phyloP scores from a whole-genome alignment of 2,797 vertebrate species.

The Limnodromus scolopaceus region DNA sequence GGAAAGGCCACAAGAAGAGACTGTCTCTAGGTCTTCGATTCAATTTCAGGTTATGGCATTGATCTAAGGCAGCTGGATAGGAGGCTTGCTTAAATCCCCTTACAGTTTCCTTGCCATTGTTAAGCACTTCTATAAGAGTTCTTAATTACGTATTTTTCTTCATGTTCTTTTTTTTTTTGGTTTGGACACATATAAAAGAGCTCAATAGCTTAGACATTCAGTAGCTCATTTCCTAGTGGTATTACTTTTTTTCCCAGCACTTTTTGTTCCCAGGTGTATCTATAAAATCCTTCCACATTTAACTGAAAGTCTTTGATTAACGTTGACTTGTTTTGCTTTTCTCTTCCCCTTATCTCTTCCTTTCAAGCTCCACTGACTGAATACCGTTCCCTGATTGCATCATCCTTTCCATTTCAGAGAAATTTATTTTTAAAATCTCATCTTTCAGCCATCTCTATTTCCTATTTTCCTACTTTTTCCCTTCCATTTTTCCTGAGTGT shows the following conservation, averaged over 20 bases:
- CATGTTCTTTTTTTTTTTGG: neutral
- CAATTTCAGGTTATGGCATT: slow-evolving; percentile 29
- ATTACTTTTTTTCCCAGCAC: neutral
- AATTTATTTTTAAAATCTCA: neutral
- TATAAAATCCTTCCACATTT: slow-evolving; percentile 6
- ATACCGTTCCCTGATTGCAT: neutral
- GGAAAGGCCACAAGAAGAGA: slow-evolving; percentile 30
- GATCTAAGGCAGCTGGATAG: slow-evolving; percentile 26
- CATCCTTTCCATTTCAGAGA: neutral
- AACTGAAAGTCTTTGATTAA: neutral
- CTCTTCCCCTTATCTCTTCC: neutral
- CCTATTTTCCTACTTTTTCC: neutral
- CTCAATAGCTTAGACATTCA: neutral
- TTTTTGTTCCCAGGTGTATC: neutral
- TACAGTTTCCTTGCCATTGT: neutral
- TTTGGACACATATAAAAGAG: neutral
- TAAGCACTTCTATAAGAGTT: neutral
- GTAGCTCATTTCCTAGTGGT: neutral
- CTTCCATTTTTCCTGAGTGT: neutral
- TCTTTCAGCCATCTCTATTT: neutral
- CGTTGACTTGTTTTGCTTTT: neutral
- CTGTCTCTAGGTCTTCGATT: neutral
- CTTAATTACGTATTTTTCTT: neutral
- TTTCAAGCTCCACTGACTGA: neutral
- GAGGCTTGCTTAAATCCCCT: slow-evolving; percentile 29